Evolutionary conservation across 2,888 invertebrate genomes (phyloP).

Genomic region (Dryomyza anilis): DNA sequence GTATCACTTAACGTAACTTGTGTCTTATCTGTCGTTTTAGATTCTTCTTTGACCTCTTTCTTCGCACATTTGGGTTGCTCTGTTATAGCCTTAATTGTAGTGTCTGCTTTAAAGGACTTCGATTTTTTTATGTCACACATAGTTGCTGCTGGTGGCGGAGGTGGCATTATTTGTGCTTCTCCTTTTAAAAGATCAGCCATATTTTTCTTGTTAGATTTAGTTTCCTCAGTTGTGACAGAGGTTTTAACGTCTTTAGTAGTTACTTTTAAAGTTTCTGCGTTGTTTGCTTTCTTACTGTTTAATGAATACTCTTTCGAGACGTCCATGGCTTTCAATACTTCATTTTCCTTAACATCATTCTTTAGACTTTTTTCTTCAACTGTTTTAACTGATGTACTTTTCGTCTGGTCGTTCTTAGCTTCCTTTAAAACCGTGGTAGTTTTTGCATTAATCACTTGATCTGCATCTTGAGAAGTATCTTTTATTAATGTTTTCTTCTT

Average conservation of each 20-base stretch:
- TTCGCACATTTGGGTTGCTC: slow-evolving; percentile 14
- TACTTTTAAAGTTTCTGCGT: no score
- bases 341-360: neutral
- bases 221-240: no score
- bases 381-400: neutral
- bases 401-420: neutral
- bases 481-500: neutral
- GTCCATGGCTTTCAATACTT: neutral
- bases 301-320: neutral
- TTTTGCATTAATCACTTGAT: no score
- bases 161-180: neutral
- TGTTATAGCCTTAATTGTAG: neutral
- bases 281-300: no score
- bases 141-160: neutral
- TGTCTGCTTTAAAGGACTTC: slow-evolving; percentile 1
- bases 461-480: no score
- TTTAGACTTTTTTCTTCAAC: slow-evolving; percentile 12
- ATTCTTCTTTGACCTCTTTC: slow-evolving; percentile 9
- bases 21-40: neutral
- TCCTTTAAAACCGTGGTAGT: neutral
- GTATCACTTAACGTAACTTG: neutral
- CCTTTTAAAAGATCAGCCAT: neutral
- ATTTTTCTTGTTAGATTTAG: neutral
- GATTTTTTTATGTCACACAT: slow-evolving; percentile 3
- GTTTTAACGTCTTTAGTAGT: no score